Evolutionary conservation across 1,140 invertebrate genomes (phyloP), one percentile per base, ranked within the genome.

Genomic region (Lethrus apterus): DNA sequence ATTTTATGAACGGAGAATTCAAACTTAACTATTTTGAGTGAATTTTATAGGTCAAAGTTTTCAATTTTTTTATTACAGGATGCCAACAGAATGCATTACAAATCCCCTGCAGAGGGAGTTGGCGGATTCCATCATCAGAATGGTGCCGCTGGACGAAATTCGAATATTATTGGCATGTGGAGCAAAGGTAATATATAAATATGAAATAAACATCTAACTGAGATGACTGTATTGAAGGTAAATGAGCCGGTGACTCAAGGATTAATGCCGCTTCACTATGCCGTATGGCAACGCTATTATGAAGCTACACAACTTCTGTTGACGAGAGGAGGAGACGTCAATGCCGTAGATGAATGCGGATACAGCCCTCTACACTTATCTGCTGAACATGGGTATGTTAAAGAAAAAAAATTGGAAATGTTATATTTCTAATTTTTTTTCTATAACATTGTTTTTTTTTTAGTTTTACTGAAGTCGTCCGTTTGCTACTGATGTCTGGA

Each of bases 301-400:
- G 88, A 90, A 58, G 89, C 88, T 0, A 84, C 86, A 0, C 76
- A 83, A 30, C 67, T 89, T 24, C 68, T 89, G 21, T 69, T 89
- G 20, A 83, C 87, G 1, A 65, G 85, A 26, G 86, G 85, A 8
- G 83, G 83, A 52, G 84, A 89, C 62, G 83, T 93, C 11, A 82
- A 93, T 68, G 84, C 84, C 0, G 78, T 78, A 7, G 90, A 94
- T 60, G 89, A 93, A 57, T 89, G 89, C 52, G 91, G 90, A 0
- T 93, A 93, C 66, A 89, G 88, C 32, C 84, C 90, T 1, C 68
- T 93, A 31, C 91, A 93, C 69, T 70, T 93, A 24, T 84, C 86
- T 23, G 83, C 89, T 2, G 86, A 93, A 51, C 84, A 89, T 57
- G 89, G 89, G 67, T 82, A 71, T 64, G 64, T 66, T 2, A 11